Conservation (phyloP, 2,888 invertebrate genomes). For the Orchestes rusci region DNA sequence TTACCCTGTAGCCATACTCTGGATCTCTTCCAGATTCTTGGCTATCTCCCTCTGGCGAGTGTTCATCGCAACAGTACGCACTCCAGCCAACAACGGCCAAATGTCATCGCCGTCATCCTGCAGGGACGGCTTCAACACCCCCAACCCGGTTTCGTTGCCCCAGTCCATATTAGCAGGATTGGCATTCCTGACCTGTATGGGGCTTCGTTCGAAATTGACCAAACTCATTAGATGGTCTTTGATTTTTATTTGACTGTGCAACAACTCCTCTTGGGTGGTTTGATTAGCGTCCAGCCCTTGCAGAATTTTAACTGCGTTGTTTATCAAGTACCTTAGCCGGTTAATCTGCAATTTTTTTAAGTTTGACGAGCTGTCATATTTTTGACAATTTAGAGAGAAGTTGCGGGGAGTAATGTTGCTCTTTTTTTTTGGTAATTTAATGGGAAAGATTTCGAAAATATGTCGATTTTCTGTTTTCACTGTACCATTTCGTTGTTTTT, state of each 20-base stretch:
- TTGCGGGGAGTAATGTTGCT: no score
- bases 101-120: slow-evolving; percentile 31
- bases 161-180: slow-evolving; percentile 26
- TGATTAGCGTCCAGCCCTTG: slow-evolving; percentile 38
- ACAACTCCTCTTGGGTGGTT: slow-evolving; percentile 37
- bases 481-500: no score
- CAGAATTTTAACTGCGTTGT: slow-evolving; percentile 52
- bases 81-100: slow-evolving; percentile 49
- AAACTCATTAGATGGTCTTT: slow-evolving; percentile 41
- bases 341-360: slow-evolving; percentile 53
- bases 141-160: slow-evolving; percentile 21
- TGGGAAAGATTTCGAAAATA: no score
- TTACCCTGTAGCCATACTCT: slow-evolving; percentile 29
- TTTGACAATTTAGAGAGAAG: no score
- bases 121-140: slow-evolving; percentile 26
- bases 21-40: slow-evolving; percentile 45
- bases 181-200: slow-evolving; percentile 34
- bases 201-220: slow-evolving; percentile 22
- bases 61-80: slow-evolving; percentile 42
- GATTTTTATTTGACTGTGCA: slow-evolving; percentile 45
- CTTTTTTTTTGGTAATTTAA: no score
- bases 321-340: slow-evolving; percentile 65
- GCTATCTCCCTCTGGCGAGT: slow-evolving; percentile 33
- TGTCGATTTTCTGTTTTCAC: no score
- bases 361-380: background rate